phyloP scores from a whole-genome alignment of 2,888 invertebrate genomes.

The Tipula helvola region DNA sequence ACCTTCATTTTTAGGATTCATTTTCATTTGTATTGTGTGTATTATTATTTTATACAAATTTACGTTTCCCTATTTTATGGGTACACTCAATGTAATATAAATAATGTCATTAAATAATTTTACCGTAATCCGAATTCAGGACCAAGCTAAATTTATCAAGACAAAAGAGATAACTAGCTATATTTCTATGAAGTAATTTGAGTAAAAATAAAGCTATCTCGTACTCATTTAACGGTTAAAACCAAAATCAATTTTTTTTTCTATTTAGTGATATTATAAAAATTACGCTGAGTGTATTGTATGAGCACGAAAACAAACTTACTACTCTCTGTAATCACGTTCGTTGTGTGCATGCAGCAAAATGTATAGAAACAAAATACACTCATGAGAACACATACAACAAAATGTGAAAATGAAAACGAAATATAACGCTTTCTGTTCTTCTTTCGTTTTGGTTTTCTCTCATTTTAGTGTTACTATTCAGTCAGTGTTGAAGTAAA shows the following conservation, averaged over 20 bases:
- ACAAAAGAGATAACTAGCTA: no score
- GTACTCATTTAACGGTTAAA: no score
- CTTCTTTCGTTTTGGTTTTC: not conserved
- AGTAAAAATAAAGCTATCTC: no score
- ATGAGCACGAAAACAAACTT: not conserved
- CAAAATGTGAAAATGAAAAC: not conserved
- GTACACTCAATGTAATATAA: not conserved
- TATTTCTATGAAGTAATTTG: no score
- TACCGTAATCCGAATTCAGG: no score
- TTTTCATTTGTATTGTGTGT: not conserved
- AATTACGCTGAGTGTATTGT: not conserved
- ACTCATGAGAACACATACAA: not conserved
- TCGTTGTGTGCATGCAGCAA: not conserved
- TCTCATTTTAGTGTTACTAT: not conserved
- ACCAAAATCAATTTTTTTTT: no score
- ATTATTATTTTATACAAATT: no score
- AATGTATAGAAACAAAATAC: not conserved
- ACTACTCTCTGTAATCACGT: not conserved
- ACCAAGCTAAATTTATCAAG: no score
- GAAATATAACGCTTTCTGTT: not conserved
- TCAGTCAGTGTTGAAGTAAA: not conserved
- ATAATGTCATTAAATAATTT: not conserved
- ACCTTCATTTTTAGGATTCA: not conserved
- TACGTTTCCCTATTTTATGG: not conserved
- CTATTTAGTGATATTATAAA: not conserved